These are phyloP conservation scores for Typhlomys cinereus DNA, from an alignment of 2,113 vertebrate species.

Conservation along the genomic window DNA sequence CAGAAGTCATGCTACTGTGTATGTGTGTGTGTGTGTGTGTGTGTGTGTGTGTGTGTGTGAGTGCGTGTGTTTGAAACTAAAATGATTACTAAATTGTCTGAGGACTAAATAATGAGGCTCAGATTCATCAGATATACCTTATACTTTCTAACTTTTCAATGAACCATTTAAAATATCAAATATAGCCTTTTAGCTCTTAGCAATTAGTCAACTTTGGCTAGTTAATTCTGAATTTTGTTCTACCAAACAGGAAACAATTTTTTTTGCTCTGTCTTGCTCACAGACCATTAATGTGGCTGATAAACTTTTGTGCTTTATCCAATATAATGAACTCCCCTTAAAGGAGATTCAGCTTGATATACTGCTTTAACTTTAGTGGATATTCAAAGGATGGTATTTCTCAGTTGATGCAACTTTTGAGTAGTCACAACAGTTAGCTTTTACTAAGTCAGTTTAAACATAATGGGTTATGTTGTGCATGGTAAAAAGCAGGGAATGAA, in stretches of 20 bases:
- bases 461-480: neutral
- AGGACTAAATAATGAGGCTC: neutral
- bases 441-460: neutral
- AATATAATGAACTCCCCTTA: constrained; percentile 61
- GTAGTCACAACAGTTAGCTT: neutral
- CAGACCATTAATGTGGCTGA: constrained; percentile 60
- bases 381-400: constrained; percentile 18
- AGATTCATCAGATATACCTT: neutral
- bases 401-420: constrained; percentile 9
- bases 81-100: neutral
- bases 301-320: constrained; percentile 40
- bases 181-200: constrained; percentile 25
- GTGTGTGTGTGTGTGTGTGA: neutral
- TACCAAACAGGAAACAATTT: constrained; percentile 23
- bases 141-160: neutral
- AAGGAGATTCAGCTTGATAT: neutral
- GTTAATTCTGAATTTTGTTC: constrained; percentile 60
- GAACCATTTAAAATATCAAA: constrained; percentile 19
- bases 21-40: neutral
- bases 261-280: constrained; percentile 64
- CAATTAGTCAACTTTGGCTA: constrained; percentile 52
- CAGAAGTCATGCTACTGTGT: neutral
- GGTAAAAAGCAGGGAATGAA: constrained; percentile 21
- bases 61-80: too few relatives aligned
- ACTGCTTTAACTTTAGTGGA: constrained; percentile 39